Evolutionary conservation across 2,113 vertebrate genomes (phyloP), one percentile per base, ranked within the genome.

Genomic region (Rissa tridactyla): DNA sequence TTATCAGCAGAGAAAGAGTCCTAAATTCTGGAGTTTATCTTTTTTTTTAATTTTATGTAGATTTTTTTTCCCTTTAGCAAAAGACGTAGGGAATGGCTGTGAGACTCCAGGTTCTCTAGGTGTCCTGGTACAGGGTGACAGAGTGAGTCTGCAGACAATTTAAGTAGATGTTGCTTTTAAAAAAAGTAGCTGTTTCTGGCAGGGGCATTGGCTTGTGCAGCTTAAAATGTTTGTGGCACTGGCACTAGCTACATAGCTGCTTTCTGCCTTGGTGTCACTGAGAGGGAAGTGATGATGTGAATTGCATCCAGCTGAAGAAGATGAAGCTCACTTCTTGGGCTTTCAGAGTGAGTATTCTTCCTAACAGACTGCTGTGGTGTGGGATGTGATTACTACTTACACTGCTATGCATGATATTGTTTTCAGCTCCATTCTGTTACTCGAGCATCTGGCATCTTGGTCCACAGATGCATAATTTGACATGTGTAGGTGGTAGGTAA

Each of bases 401-500:
- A 4, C 30, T 75, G 19, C 61, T 57, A 21, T 1, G 6, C 30
- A 10, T 2, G 1, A 7, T 76, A 51, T 0, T 62, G 15, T 54
- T 77, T 84, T 60, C 32, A 51, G 40, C 32, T 87, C 13, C 5
- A 1, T 52, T 87, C 29, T 65, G 2, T 58, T 47, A 34, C 19
- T 91, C 8, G 5, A 42, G 13, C 13, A 36, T 80, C 80, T 92
- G 38, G 9, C 52, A 55, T 55, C 61, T 76, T 88, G 34, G 54
- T 83, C 36, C 29, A 36, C 34, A 65, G 49, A 27, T n/a, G 9
- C 3, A 1, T 52, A 29, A 25, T 54, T 80, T 32, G 75, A 16
- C 44, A 11, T 26, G 16, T 49, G 16, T 71, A 60, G 32, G 30
- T 86, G 26, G 64, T 70, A 88, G 21, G 14, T 66, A 83, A 68